phyloP scores from a whole-genome alignment of 2,797 vertebrate species.

The Eidolon dupreanum region DNA sequence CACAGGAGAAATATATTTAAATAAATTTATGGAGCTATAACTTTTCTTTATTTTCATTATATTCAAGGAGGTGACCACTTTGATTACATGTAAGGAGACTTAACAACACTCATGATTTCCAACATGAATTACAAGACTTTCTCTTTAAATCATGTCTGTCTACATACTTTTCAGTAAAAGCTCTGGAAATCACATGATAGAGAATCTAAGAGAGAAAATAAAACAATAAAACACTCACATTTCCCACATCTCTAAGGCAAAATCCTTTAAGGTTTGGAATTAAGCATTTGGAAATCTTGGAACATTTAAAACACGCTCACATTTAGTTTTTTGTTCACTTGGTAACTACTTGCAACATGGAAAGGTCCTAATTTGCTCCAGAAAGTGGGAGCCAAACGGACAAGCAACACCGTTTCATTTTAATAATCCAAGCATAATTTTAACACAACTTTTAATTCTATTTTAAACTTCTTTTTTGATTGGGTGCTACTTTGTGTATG shows the following conservation, averaged over 20 bases:
- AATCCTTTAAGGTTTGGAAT: not conserved
- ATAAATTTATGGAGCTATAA: not conserved
- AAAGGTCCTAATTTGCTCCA: not conserved
- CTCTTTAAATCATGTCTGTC: not conserved
- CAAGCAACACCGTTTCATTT: not conserved
- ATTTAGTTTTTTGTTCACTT: not conserved
- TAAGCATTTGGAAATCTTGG: not conserved
- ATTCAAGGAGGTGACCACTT: not conserved
- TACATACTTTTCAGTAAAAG: not conserved
- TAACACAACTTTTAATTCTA: not conserved
- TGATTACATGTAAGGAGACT: not conserved
- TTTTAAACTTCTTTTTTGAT: not conserved
- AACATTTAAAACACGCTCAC: not conserved
- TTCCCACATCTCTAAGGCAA: not conserved
- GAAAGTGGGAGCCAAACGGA: not conserved
- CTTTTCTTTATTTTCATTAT: not conserved
- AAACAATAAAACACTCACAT: not conserved
- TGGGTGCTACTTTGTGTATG: not conserved
- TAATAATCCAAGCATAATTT: not conserved
- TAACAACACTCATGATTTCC: not conserved
- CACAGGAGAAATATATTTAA: not conserved
- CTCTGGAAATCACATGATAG: not conserved
- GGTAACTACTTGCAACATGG: not conserved
- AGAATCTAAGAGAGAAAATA: not conserved
- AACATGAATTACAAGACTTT: not conserved